Conservation (phyloP, 2,113 vertebrate species). For the Oryctolagus cuniculus region DNA sequence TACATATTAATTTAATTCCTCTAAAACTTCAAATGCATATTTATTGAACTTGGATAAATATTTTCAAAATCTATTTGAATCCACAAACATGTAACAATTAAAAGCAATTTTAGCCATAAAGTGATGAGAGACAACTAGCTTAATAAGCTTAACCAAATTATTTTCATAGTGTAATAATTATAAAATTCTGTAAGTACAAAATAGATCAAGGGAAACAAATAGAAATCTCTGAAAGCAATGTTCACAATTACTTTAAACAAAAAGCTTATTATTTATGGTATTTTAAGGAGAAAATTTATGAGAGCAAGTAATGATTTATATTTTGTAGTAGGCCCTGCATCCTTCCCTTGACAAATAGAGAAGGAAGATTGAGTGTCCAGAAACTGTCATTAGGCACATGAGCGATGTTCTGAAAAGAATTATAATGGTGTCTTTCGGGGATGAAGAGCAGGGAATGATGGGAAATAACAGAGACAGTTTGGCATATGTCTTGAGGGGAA, state of each 20-base stretch:
- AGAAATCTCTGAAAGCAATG: background rate
- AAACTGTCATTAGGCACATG: background rate
- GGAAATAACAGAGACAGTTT: background rate
- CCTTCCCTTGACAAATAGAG: conserved; percentile 27
- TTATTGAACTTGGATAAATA: background rate
- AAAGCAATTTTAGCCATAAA: background rate
- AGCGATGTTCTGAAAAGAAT: background rate
- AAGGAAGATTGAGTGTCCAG: conserved; percentile 36
- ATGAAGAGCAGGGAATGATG: background rate
- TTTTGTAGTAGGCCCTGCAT: background rate
- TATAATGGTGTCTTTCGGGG: background rate
- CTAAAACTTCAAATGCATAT: background rate
- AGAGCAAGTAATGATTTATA: conserved; percentile 16
- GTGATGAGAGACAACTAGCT: background rate
- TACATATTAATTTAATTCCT: background rate
- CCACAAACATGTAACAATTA: background rate
- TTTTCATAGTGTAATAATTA: background rate
- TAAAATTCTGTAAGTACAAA: background rate
- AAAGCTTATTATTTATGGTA: background rate
- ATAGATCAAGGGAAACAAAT: background rate
- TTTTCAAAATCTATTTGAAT: background rate
- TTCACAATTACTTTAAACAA: background rate
- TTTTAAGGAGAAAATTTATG: conserved; percentile 7
- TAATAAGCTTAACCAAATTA: background rate
- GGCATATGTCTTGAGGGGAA: background rate